Base-by-base conservation (phyloP, 2,797 vertebrate genomes). In the Catamblyrhynchus diadema region DNA sequence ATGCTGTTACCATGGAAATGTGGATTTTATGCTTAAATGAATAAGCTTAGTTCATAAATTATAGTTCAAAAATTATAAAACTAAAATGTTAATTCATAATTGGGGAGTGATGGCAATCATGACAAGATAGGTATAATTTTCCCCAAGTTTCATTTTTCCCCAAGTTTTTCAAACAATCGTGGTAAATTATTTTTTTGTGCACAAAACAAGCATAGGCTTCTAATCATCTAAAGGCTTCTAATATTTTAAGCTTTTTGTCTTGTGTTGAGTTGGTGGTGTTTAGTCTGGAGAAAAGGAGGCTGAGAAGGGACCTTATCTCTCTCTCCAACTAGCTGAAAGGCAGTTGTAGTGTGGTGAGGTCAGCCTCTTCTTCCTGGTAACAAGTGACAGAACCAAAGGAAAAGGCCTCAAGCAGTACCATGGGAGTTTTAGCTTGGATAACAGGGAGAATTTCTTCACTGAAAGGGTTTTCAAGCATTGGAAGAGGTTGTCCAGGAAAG, bases 1-100 rank as follows among this genome's bases (percentile, higher is more conserved):
- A 97, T 89, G 91, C 81, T 93, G 95, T 97, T 97, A 83, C 95
- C 94, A 97, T 97, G 94, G 96, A 90, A 95, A 96, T 94, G 66
- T 66, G 80, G 79, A 92, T 92, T 96, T 95, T 95, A 92, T 94
- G 89, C 87, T 95, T 96, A 96, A 95, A 87, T 91, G 92, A 95
- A 94, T 92, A 96, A 92, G 72, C 75, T 91, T 93, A 91, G 92
- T 95, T 95, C 91, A 90, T 93, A 90, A 91, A 95, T 95, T 89
- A 93, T 74, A 87, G 71, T 81, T 96, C 92, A 92, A 95, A 92
- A 93, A 94, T 95, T 91, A 93, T 92, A 95, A 91, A 95, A 93
- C 62, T 90, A 90, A 95, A 92, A 94, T 72, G 44, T 83, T 95
- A 95, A 95, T 96, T 96, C 87, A 90, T 92, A 88, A 72, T 53